Evolutionary conservation across 2,797 vertebrate genomes (phyloP).

Genomic region (Pipistrellus kuhlii): DNA sequence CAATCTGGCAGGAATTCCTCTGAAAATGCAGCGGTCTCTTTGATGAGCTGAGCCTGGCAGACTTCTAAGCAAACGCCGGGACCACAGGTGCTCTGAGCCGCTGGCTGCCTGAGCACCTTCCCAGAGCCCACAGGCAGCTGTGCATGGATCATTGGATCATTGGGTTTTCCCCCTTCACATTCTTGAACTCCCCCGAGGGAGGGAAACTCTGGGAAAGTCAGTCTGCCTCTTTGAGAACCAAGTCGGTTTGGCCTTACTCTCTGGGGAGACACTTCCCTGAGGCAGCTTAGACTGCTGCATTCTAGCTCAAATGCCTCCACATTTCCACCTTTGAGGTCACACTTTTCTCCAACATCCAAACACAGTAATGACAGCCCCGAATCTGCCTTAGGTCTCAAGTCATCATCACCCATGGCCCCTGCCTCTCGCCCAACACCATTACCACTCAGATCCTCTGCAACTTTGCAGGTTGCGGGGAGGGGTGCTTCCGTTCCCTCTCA

Average conservation of each 20-base stretch:
- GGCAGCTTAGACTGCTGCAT: not conserved
- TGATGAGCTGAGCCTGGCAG: slow-evolving; percentile 3
- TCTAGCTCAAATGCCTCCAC: not conserved
- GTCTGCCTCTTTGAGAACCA: not conserved
- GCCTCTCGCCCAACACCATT: not conserved
- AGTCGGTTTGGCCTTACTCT: not conserved
- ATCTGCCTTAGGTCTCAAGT: not conserved
- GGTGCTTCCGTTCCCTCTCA: not conserved
- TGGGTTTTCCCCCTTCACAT: not conserved
- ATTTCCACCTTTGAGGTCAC: not conserved
- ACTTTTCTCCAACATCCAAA: not conserved
- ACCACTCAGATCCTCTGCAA: not conserved
- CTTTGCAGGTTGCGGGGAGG: rapidly evolving
- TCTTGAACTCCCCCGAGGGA: not conserved
- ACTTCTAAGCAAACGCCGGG: not conserved
- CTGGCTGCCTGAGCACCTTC: not conserved
- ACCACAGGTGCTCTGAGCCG: not conserved
- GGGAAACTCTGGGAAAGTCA: not conserved
- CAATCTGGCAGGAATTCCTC: slow-evolving; percentile 37
- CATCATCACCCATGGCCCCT: not conserved
- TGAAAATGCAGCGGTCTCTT: not conserved
- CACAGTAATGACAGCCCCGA: not conserved
- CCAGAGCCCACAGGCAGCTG: not conserved
- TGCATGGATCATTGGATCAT: not conserved
- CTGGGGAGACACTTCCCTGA: not conserved